These are phyloP conservation scores for Griposia aprilina DNA, from an alignment of 2,888 invertebrate species.

Conservation along the genomic window DNA sequence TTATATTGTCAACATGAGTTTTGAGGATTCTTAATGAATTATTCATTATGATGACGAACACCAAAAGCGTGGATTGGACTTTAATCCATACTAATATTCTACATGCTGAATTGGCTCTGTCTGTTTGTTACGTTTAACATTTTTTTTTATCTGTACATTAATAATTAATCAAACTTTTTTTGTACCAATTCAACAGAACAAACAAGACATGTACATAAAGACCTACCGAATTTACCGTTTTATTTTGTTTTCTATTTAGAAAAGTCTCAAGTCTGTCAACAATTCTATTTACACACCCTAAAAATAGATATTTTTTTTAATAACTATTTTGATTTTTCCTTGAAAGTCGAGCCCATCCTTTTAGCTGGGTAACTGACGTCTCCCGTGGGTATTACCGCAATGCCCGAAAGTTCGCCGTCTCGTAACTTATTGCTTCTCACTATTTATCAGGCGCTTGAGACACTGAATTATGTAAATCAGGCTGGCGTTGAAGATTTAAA, in stretches of 20 bases:
- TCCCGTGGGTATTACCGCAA: background rate
- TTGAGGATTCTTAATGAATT: constrained; percentile 9
- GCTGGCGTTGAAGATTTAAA: no score
- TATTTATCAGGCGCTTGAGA: constrained; percentile 37
- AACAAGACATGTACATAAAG: no score
- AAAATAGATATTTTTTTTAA: background rate
- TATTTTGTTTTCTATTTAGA: background rate
- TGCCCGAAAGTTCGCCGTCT: background rate
- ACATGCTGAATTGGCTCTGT: background rate
- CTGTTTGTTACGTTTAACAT: background rate
- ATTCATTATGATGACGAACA: constrained; percentile 18
- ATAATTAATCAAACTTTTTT: no score
- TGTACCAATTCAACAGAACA: background rate
- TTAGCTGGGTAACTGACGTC: constrained; percentile 7
- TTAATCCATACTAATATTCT: background rate
- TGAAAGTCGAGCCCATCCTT: background rate
- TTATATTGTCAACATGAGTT: constrained; percentile 22
- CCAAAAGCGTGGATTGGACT: background rate
- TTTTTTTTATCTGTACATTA: no score
- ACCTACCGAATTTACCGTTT: background rate
- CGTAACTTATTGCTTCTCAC: constrained; percentile 23
- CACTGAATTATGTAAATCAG: background rate
- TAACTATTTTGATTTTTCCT: background rate
- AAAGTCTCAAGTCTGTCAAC: background rate
- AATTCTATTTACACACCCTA: background rate